These are phyloP conservation scores for Oceanodroma leucorhoa DNA, from an alignment of 2,797 vertebrate genomes.

Conservation along the genomic window DNA sequence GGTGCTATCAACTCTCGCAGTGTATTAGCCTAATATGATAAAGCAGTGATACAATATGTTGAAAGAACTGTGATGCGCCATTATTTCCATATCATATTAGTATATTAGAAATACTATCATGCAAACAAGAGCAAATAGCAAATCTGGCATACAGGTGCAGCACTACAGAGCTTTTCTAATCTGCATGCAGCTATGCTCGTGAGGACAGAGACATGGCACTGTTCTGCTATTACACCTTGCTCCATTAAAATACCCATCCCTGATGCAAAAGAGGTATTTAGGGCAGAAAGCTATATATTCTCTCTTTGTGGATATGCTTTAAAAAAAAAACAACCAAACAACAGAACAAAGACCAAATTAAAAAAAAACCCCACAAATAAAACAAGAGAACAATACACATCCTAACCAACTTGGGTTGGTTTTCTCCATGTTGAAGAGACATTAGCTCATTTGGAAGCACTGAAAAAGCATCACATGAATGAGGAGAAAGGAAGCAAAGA, in stretches of 20 bases:
- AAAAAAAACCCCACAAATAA: not conserved
- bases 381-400: slow-evolving; percentile 32
- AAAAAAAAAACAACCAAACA: not conserved
- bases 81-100: slow-evolving; percentile 79
- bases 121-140: slow-evolving; percentile 79
- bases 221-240: slow-evolving; percentile 33
- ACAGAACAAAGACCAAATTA: slow-evolving; percentile 26
- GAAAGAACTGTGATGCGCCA: slow-evolving; percentile 77
- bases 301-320: slow-evolving; percentile 22
- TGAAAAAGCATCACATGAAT: slow-evolving; percentile 21
- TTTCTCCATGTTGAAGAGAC: not conserved
- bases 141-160: slow-evolving; percentile 73
- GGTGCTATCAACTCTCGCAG: slow-evolving; percentile 84
- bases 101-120: slow-evolving; percentile 78
- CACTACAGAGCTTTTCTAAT: slow-evolving; percentile 67
- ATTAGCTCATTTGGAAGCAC: slow-evolving; percentile 38
- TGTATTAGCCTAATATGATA: slow-evolving; percentile 85
- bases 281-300: not conserved
- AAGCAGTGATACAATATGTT: slow-evolving; percentile 84
- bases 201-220: slow-evolving; percentile 53
- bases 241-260: slow-evolving; percentile 45
- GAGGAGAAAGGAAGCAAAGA: slow-evolving; percentile 30
- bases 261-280: slow-evolving; percentile 51
- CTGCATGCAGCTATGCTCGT: slow-evolving; percentile 75
- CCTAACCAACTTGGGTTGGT: slow-evolving; percentile 10